phyloP scores from a whole-genome alignment of 1,140 invertebrate species.

The Trachymyrmex septentrionalis region DNA sequence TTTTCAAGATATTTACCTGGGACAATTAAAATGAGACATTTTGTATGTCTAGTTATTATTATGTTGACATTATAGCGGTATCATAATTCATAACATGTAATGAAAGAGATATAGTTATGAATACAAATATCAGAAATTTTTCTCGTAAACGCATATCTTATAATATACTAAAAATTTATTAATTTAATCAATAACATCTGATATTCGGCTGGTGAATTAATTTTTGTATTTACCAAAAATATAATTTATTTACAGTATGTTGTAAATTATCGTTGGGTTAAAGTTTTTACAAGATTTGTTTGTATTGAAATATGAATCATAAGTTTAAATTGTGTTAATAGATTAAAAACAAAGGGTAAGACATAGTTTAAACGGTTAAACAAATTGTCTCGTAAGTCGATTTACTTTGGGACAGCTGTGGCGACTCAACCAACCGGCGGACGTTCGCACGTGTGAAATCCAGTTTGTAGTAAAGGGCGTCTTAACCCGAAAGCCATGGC shows the following conservation, averaged over 20 bases:
- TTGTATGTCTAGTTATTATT: no score
- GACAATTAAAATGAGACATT: no score
- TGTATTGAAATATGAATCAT: background rate
- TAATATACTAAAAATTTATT: background rate
- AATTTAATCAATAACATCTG: background rate
- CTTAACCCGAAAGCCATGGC: conserved; percentile 59
- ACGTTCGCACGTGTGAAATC: conserved; percentile 54
- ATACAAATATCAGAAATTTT: no score
- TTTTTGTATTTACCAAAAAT: background rate
- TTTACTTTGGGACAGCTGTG: conserved; percentile 53
- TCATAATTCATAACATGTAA: no score
- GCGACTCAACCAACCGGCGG: conserved; percentile 19
- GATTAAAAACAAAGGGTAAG: conserved; percentile 12
- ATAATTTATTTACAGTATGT: background rate
- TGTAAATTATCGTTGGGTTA: background rate
- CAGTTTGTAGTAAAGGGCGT: conserved; percentile 63
- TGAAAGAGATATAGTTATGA: no score
- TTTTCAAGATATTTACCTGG: no score
- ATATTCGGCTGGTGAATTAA: background rate
- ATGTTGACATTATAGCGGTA: no score
- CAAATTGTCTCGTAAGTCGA: conserved; percentile 31
- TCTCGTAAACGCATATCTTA: no score
- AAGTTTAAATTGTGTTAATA: background rate
- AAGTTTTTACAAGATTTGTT: background rate
- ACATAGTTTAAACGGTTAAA: background rate